Conservation (phyloP, 2,888 invertebrate species). For the Drosophila fungiperda region DNA sequence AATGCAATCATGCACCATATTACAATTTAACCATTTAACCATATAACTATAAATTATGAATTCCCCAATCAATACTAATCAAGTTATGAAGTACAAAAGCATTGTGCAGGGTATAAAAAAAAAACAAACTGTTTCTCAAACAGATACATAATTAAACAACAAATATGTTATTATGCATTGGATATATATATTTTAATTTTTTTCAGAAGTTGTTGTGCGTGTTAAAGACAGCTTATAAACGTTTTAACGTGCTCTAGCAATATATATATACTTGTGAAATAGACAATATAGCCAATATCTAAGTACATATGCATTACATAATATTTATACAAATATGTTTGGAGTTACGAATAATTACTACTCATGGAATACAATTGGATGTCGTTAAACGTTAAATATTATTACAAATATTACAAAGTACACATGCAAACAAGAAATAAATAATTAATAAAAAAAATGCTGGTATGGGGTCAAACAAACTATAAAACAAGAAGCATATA, state of each 20-base stretch:
- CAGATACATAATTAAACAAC: slow-evolving; percentile 1
- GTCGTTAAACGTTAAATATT: slow-evolving; percentile 58
- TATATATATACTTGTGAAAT: slow-evolving; percentile 84
- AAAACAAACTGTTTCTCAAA: slow-evolving; percentile 17
- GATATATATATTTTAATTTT: slow-evolving; percentile 57
- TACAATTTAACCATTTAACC: background rate
- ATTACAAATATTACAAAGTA: slow-evolving; percentile 25
- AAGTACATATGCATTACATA: slow-evolving; percentile 26
- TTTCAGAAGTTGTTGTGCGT: slow-evolving; percentile 61
- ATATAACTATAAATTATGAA: slow-evolving; percentile 2
- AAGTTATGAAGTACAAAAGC: slow-evolving; percentile 56
- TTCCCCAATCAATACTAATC: slow-evolving; percentile 4
- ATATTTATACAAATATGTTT: slow-evolving; percentile 22
- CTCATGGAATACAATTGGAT: slow-evolving; percentile 29
- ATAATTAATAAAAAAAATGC: slow-evolving; percentile 50
- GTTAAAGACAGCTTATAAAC: slow-evolving; percentile 39
- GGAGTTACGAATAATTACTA: slow-evolving; percentile 5
- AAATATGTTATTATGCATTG: slow-evolving; percentile 19
- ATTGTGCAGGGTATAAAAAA: slow-evolving; percentile 72
- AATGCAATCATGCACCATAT: slow-evolving; percentile 76
- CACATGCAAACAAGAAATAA: slow-evolving; percentile 59
- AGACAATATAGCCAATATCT: slow-evolving; percentile 83
- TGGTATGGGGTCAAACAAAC: slow-evolving; percentile 85
- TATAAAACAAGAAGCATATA: slow-evolving; percentile 44
- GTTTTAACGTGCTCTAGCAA: slow-evolving; percentile 48